Evolutionary conservation across 2,888 invertebrate genomes (phyloP).

Genomic region (Scaptomyza tumidula): DNA sequence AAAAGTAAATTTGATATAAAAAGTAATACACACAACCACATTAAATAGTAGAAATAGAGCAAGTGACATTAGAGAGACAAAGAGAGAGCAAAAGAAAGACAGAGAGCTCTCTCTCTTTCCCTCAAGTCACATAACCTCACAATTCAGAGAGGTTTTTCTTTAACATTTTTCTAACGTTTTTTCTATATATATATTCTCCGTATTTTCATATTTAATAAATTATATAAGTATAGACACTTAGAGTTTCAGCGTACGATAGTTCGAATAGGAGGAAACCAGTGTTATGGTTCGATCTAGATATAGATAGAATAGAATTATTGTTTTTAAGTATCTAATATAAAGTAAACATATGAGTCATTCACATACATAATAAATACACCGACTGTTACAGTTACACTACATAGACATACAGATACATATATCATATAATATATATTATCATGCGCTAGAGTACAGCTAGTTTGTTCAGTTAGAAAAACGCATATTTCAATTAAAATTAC

Average conservation of each 20-base stretch:
- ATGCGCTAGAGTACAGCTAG: constrained; percentile 63
- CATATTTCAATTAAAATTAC: constrained; percentile 41
- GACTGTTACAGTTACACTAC: constrained; percentile 57
- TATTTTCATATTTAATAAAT: constrained; percentile 40
- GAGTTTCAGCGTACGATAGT: constrained; percentile 68
- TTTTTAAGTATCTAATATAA: constrained; percentile 21
- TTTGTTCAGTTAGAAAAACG: constrained; percentile 73
- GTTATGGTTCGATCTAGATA: constrained; percentile 46
- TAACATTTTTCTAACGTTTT: background rate
- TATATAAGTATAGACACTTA: constrained; percentile 70
- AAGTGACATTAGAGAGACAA: constrained; percentile 7
- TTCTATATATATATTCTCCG: background rate
- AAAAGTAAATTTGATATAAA: constrained; percentile 58
- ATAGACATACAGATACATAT: constrained; percentile 35
- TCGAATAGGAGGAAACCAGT: constrained; percentile 73
- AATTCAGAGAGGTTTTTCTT: constrained; percentile 7
- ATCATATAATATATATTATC: constrained; percentile 15
- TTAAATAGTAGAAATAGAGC: constrained; percentile 66
- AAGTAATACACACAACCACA: constrained; percentile 79
- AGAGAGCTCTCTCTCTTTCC: background rate
- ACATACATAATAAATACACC: constrained; percentile 51
- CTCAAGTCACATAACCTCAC: constrained; percentile 19
- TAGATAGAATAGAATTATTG: constrained; percentile 17
- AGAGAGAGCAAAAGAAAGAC: background rate
- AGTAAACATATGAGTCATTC: constrained; percentile 38